Base-by-base conservation (phyloP, 2,888 invertebrate genomes). In the Alcis repandata region DNA sequence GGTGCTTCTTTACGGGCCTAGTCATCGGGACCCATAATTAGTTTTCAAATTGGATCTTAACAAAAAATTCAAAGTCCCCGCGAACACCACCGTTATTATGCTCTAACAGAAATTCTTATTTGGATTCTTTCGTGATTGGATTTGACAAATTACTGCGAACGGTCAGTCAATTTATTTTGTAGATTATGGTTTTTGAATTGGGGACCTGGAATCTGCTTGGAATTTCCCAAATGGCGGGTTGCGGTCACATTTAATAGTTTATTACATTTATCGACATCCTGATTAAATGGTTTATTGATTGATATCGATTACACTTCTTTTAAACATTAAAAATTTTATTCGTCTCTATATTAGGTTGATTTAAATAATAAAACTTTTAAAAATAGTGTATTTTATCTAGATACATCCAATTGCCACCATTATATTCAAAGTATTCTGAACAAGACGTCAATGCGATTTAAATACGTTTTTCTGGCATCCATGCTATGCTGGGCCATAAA, bases 41-140 rank as follows among this genome's bases (percentile, higher is more conserved):
- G 90, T 90, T 93, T 92, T 91, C 88, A 91, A 91, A 92, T 93
- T 92, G 92, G 92, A 88, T 86, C 80, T 75, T 73, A 63, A 79
- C 91, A 84, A 91, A 91, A 85, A 83, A 83, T 82, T 79, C 84
- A 84, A 87, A 86, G 86, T 87, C 86, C 80, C 87, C 88, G 86
- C 85, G 79, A 80, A 81, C 79, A 79, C 70, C 72, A 72, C 60
- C 56, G 86, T 88, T 88, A 89, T 90, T 88, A 88, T 83, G 79
- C 77, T 88, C 87, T 87, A 87, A 85, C 78, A 86, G 84, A 87
- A 82, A 67, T 79, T 85, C 81, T 82, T 82, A 79, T 84, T 83
- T 83, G 77, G 80, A 80, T 82, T 82, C 80, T 83, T 83, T 83
- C 79, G 78, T 89, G 89, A 92, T 90, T 89, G 85, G 86, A 85